A percentile compares a stretch with the other conserved stretches of the same genome.
These are phyloP conservation scores for Urosaurus nigricauda DNA, from an alignment of 2,797 vertebrate genomes.

Conservation along the genomic window DNA sequence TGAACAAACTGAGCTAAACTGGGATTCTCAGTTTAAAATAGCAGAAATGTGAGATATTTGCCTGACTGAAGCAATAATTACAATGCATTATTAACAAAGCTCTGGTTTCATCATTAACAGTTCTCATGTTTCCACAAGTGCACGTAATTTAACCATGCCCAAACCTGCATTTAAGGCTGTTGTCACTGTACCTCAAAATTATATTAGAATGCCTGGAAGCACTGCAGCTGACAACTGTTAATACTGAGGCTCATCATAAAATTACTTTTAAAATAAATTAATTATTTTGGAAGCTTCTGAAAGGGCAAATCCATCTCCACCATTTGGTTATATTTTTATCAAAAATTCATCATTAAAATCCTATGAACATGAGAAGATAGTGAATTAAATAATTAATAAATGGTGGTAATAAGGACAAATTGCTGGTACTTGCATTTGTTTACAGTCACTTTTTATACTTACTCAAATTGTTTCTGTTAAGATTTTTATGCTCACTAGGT, in stretches of 20 bases:
- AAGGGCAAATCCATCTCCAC: slow-evolving; percentile 47
- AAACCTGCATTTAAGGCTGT: slow-evolving; percentile 42
- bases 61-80: slow-evolving; percentile 51
- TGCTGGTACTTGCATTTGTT: neutral
- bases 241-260: neutral
- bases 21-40: slow-evolving; percentile 52
- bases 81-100: slow-evolving; percentile 72
- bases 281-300: slow-evolving; percentile 11
- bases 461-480: neutral
- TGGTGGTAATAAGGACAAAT: neutral
- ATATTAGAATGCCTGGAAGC: neutral
- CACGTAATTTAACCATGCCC: slow-evolving; percentile 55
- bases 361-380: neutral
- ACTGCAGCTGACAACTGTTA: neutral
- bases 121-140: slow-evolving; percentile 54
- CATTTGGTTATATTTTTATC: slow-evolving; percentile 13
- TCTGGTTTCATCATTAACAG: slow-evolving; percentile 68
- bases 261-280: no score
- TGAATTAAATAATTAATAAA: neutral
- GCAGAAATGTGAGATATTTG: slow-evolving; percentile 56
- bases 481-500: neutral
- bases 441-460: neutral
- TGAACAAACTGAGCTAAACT: slow-evolving; percentile 37
- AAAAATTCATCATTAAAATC: slow-evolving; percentile 21
- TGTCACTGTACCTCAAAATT: slow-evolving; percentile 25